Percentiles rank a stretch among this genome's conserved stretches.
Conservation (phyloP, 1,140 invertebrate species). For the Pseudomyrmex dendroicus region DNA sequence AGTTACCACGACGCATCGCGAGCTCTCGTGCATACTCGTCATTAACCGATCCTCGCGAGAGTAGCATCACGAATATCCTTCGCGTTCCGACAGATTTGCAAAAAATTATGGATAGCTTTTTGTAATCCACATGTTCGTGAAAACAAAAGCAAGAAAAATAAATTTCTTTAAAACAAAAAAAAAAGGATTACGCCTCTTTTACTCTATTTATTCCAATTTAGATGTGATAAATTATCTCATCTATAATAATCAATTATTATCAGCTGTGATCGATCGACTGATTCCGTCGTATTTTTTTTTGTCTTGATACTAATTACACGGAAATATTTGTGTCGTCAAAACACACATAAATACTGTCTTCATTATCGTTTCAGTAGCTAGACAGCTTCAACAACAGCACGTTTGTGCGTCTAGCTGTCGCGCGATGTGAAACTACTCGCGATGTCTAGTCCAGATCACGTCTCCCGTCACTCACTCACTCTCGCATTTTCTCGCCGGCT, state of each 20-base stretch:
- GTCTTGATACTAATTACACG: not conserved
- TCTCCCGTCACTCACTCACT: conserved; percentile 54
- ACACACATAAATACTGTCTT: not conserved
- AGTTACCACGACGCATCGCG: conserved; percentile 45
- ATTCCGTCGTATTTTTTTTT: no score
- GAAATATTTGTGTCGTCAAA: conserved; percentile 11
- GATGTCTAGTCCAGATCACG: conserved; percentile 36
- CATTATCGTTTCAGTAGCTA: conserved; percentile 2
- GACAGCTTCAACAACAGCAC: conserved; percentile 21
- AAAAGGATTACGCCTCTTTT: no score
- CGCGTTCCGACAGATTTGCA: not conserved
- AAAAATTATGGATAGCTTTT: not conserved
- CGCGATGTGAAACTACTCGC: conserved; percentile 7
- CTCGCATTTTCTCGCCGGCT: conserved; percentile 16
- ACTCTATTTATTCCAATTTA: no score
- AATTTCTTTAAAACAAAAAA: not conserved
- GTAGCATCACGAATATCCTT: not conserved
- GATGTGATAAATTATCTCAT: no score
- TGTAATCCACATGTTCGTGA: not conserved
- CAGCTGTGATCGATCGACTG: no score
- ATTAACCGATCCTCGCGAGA: conserved; percentile 13
- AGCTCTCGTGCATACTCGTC: conserved; percentile 17
- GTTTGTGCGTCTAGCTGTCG: conserved; percentile 31
- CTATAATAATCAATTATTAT: no score
- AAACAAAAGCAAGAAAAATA: not conserved